Evolutionary conservation across 2,888 invertebrate genomes (phyloP).

Genomic region (Bombylius major): DNA sequence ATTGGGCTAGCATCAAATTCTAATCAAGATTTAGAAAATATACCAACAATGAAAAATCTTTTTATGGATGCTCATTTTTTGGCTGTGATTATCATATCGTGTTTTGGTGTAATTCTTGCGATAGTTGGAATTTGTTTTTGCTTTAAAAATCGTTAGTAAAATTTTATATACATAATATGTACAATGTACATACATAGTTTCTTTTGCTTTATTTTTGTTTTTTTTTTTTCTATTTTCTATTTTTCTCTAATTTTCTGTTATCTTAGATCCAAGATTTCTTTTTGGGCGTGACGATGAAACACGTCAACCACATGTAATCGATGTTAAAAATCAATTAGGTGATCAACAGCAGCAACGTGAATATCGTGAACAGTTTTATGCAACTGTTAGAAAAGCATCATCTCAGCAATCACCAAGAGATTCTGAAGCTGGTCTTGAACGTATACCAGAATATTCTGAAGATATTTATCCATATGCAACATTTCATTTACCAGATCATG

Average conservation of each 20-base stretch:
- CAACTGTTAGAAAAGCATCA: slow-evolving; percentile 39
- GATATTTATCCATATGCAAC: slow-evolving; percentile 50
- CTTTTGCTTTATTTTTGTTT: background rate
- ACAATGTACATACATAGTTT: background rate
- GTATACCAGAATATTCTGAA: slow-evolving; percentile 46
- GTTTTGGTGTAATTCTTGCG: slow-evolving; percentile 42
- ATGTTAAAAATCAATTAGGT: slow-evolving; percentile 17
- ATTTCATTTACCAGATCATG: slow-evolving; percentile 45
- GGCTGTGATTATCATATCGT: slow-evolving; percentile 28
- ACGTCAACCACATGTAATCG: slow-evolving; percentile 20
- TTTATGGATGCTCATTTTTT: slow-evolving; percentile 30
- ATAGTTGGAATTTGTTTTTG: slow-evolving; percentile 43
- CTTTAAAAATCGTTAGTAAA: slow-evolving; percentile 40
- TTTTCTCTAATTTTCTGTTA: background rate
- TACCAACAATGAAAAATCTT: slow-evolving; percentile 22
- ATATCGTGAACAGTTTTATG: slow-evolving; percentile 42
- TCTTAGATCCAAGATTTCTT: slow-evolving; percentile 25
- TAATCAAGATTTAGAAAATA: slow-evolving; percentile 19
- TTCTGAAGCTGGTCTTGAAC: slow-evolving; percentile 37
- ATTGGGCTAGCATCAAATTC: slow-evolving; percentile 32
- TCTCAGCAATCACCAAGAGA: slow-evolving; percentile 35
- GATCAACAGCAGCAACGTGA: slow-evolving; percentile 22
- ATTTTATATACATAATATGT: background rate
- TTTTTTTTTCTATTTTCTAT: background rate
- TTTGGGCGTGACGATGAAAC: slow-evolving; percentile 25